Conservation (phyloP, 2,113 vertebrate species). For the Myiozetetes cayanensis region DNA sequence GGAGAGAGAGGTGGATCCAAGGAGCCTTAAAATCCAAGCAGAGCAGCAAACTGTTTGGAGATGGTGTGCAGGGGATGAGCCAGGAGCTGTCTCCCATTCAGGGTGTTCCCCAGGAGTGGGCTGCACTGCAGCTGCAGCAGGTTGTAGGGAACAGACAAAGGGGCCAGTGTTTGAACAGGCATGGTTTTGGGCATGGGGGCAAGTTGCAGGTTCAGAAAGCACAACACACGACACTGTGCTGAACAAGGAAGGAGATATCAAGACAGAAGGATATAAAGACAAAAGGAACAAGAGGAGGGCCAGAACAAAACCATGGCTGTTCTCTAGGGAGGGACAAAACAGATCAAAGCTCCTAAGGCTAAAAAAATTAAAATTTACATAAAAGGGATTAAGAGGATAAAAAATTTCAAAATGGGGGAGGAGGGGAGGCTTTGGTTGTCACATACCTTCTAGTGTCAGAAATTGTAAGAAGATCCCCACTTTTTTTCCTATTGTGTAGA, state of each 20-base stretch:
- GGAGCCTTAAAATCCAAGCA: neutral
- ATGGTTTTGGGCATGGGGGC: rapidly evolving
- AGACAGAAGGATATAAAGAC: neutral
- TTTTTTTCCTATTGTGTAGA: neutral
- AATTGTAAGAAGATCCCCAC: neutral
- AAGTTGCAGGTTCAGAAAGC: neutral
- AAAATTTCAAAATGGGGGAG: neutral
- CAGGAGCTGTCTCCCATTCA: neutral
- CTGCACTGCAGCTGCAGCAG: neutral
- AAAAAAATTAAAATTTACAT: neutral
- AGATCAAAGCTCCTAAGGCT: neutral
- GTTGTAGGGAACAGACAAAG: neutral
- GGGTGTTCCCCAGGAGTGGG: neutral
- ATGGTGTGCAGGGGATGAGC: rapidly evolving
- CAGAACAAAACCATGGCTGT: neutral
- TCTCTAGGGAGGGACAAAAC: neutral
- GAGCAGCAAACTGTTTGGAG: neutral
- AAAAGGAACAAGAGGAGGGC: neutral
- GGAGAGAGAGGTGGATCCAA: neutral
- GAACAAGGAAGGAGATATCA: neutral
- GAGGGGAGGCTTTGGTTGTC: neutral
- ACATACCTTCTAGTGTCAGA: neutral
- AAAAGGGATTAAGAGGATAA: neutral
- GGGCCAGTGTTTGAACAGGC: neutral
- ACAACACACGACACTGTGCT: neutral